phyloP scores from a whole-genome alignment of 2,113 vertebrate species.

The Azemiops feae region DNA sequence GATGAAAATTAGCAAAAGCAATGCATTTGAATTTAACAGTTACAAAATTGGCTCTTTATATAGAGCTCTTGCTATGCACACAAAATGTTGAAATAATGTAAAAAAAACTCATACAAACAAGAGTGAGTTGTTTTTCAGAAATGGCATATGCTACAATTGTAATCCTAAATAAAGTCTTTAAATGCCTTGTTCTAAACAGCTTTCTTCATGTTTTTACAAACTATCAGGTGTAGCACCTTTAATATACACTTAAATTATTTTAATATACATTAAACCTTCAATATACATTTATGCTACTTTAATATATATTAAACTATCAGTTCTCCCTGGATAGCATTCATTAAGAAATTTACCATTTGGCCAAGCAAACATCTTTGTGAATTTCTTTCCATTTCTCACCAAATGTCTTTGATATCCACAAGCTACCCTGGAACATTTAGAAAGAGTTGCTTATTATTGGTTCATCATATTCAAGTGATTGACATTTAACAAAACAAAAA shows the following conservation, averaged over 20 bases:
- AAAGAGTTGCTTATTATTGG: slow-evolving; percentile 34
- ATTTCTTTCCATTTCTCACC: slow-evolving; percentile 82
- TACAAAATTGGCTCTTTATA: background rate
- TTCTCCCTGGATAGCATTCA: slow-evolving; percentile 14
- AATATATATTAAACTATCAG: background rate
- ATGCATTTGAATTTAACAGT: background rate
- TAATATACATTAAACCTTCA: background rate
- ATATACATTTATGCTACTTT: background rate
- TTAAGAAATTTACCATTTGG: slow-evolving; percentile 84
- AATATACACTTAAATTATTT: background rate
- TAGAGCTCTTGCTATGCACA: background rate
- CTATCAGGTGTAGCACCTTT: background rate
- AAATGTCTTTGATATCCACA: slow-evolving; percentile 89
- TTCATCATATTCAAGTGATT: slow-evolving; percentile 36
- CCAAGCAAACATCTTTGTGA: slow-evolving; percentile 82
- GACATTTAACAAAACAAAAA: background rate
- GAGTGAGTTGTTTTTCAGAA: too few relatives aligned
- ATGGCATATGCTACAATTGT: background rate
- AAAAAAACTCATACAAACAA: background rate
- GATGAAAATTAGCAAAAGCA: background rate
- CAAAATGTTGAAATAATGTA: background rate
- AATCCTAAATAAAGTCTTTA: background rate
- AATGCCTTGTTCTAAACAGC: background rate
- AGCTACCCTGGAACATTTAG: slow-evolving; percentile 75
- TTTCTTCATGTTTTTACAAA: slow-evolving; percentile 1